These are phyloP conservation scores for Pseudorectes ferrugineus DNA, from an alignment of 2,113 vertebrate genomes.

Conservation along the genomic window DNA sequence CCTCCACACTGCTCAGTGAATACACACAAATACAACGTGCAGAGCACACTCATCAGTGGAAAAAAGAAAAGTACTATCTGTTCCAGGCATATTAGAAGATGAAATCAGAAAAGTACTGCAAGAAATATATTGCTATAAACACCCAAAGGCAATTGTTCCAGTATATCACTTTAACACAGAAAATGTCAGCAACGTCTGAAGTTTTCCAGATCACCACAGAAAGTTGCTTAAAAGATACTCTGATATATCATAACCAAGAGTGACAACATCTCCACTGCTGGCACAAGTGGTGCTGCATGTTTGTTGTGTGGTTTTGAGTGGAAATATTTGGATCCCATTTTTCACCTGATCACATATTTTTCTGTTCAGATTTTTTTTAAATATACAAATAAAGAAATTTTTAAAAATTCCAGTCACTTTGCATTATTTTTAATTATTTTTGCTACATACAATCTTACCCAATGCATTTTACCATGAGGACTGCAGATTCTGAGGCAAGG, in stretches of 20 bases:
- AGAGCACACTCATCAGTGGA: background rate
- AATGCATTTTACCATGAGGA: background rate
- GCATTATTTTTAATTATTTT: background rate
- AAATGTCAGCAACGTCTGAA: background rate
- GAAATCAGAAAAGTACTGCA: background rate
- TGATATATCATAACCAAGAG: background rate
- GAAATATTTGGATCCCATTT: background rate
- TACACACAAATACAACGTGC: background rate
- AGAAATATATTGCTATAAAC: background rate
- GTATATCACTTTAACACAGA: background rate
- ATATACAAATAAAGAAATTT: background rate
- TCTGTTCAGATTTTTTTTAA: background rate
- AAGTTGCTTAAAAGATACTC: background rate
- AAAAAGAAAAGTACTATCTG: background rate
- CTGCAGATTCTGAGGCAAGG: background rate
- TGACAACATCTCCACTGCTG: background rate
- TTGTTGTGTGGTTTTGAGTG: background rate
- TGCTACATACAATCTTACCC: background rate
- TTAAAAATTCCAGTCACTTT: background rate
- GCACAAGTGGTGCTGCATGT: background rate
- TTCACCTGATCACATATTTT: background rate
- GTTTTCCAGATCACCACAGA: background rate
- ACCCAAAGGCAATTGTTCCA: background rate
- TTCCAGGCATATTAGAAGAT: background rate
- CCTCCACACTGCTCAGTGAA: fast-evolving